Base-by-base conservation (phyloP, 1,140 invertebrate genomes). In the Drosophila biarmipes region DNA sequence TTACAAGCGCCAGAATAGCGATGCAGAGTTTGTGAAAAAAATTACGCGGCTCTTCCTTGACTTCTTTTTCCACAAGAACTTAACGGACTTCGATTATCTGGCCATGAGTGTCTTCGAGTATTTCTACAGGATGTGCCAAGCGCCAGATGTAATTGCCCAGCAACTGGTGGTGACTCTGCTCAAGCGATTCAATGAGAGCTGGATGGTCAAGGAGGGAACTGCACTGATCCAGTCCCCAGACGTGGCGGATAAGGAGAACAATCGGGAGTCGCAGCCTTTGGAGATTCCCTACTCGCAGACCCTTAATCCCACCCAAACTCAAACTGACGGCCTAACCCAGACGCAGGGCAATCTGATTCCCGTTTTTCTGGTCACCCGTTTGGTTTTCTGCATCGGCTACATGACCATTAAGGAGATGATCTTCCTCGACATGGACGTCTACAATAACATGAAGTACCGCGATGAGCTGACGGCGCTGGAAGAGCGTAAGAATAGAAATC, bases 351-450 rank as follows among this genome's bases (percentile, higher is more conserved):
- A 31, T 14, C 31, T 66, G 27, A 73, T 92, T 56, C 90, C 93
- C 0, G 92, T 92, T 0, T 93, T 93, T 57, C 64, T 95, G 57
- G 77, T 96, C 24, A 93, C 94, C 1, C 93, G 96, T 45, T 95
- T 97, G 42, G 91, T 97, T 2, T 95, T 95, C 51, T 78, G 95
- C 14, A 87, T 96, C 53, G 96, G 96, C 19, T 95, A 96, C 51
- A 92, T 96, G 53, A 95, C 95, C 6, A 92, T 97, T 27, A 94
- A 95, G 72, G 95, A 97, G 82, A 94, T 97, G 80, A 95, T 96
- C 15, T 95, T 97, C 91, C 92, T 98, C 21, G 97, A 98, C 80
- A 94, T 95, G 11, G 93, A 93, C 73, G 93, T 97, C 11, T 96
- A 97, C 62, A 95, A 95, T 31, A 96, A 96, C 86, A 92, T 96